phyloP scores from a whole-genome alignment of 2,888 invertebrate genomes.

The Nephrotoma appendiculata region DNA sequence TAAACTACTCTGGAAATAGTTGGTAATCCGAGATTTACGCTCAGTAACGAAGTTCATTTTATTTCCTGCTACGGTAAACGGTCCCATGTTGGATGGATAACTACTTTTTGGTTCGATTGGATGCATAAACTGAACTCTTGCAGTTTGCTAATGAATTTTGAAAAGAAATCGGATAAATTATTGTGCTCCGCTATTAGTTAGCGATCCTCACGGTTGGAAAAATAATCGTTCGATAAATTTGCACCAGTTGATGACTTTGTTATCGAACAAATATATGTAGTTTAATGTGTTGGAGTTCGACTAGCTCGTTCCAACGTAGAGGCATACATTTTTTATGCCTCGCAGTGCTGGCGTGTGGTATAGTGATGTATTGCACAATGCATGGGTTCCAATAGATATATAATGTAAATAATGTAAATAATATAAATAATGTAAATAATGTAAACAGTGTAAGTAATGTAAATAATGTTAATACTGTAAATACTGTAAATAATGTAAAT shows the following conservation, averaged over 20 bases:
- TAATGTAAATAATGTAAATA: too few species aligned
- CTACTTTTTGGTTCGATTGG: constrained; percentile 34
- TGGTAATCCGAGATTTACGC: constrained; percentile 32
- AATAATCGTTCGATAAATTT: constrained; percentile 95
- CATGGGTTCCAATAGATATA: too few species aligned
- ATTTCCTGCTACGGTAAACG: constrained; percentile 49
- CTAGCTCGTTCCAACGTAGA: constrained; percentile 80
- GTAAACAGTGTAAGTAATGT: too few species aligned
- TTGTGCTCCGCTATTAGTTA: constrained; percentile 77
- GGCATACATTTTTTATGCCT: constrained; percentile 70
- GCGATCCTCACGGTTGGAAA: constrained; percentile 91
- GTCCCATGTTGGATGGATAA: constrained; percentile 36
- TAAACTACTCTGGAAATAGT: constrained; percentile 25
- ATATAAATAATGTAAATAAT: too few species aligned
- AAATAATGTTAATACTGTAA: too few species aligned
- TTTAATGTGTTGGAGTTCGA: constrained; percentile 97
- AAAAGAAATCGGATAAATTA: constrained; percentile 29
- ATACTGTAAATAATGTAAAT: too few species aligned
- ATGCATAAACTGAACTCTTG: constrained; percentile 43
- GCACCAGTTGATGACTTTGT: constrained; percentile 70
- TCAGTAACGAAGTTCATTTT: constrained; percentile 37
- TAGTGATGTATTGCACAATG: constrained; percentile 41
- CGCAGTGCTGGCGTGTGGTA: constrained; percentile 88
- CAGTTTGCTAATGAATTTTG: constrained; percentile 29
- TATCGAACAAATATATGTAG: constrained; percentile 77